A percentile compares a stretch with the other conserved stretches of the same genome.
Evolutionary conservation across 2,113 vertebrate genomes (phyloP).

Genomic region (Columbina picui): DNA sequence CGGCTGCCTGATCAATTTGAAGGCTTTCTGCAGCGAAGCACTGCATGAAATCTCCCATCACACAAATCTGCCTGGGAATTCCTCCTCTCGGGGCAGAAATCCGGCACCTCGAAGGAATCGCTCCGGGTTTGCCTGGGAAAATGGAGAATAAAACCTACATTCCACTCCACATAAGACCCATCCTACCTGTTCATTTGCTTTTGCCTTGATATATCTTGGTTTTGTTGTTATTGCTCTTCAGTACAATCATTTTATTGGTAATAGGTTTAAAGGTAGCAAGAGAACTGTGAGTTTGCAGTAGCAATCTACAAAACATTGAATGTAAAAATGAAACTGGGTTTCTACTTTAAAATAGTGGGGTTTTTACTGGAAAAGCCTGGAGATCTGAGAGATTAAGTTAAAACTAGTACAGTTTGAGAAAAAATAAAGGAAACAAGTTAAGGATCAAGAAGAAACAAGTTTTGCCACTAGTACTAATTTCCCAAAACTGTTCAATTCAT

Average conservation of each 20-base stretch:
- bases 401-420: not conserved
- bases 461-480: not conserved
- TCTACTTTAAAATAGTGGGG: not conserved
- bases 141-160: not conserved
- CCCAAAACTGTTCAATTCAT: not conserved
- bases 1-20: not conserved
- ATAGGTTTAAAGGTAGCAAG: not conserved
- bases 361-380: not conserved
- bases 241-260: not conserved
- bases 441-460: not conserved
- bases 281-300: rapidly evolving
- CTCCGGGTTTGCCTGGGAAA: not conserved
- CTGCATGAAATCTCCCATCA: not conserved
- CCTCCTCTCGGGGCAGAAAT: not conserved
- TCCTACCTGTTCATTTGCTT: not conserved
- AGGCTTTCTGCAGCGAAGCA: not conserved
- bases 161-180: not conserved
- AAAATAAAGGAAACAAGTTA: not conserved
- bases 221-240: not conserved
- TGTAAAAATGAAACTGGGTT: not conserved
- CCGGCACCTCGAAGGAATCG: not conserved
- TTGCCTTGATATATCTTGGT: not conserved
- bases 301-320: not conserved
- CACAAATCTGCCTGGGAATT: not conserved
- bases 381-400: not conserved